A percentile compares a stretch with the other conserved stretches of the same genome.
phyloP scores from a whole-genome alignment of 2,797 vertebrate genomes.

The Macropus fuliginosus region DNA sequence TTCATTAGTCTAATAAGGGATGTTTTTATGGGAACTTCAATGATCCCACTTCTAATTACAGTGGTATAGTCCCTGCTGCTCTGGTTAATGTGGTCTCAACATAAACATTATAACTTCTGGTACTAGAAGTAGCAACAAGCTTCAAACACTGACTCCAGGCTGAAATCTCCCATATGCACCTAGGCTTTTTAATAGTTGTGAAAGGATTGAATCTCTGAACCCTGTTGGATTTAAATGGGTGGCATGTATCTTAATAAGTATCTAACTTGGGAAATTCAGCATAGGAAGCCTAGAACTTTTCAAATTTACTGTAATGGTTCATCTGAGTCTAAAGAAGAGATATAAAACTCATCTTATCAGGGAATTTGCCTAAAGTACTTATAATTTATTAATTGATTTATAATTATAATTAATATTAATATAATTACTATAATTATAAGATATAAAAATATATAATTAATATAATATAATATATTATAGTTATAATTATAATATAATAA shows the following conservation, averaged over 20 bases:
- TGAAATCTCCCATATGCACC: not conserved
- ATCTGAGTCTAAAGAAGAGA: not conserved
- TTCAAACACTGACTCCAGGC: not conserved
- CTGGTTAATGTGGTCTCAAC: not conserved
- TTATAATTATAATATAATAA: too few relatives aligned
- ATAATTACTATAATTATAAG: too few relatives aligned
- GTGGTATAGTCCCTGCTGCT: not conserved
- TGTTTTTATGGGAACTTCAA: not conserved
- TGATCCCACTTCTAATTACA: not conserved
- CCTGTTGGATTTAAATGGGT: not conserved
- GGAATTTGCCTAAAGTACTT: not conserved
- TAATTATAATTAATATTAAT: too few relatives aligned
- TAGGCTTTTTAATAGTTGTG: not conserved
- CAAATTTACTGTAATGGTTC: not conserved
- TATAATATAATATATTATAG: too few relatives aligned
- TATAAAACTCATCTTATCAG: not conserved
- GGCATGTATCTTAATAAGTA: not conserved
- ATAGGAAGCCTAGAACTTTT: not conserved
- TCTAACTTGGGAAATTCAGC: not conserved
- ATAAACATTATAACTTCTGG: not conserved
- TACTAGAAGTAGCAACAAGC: not conserved
- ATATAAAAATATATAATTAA: too few relatives aligned
- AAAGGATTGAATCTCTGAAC: not conserved
- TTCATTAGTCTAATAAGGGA: not conserved
- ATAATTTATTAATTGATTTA: not conserved